Percentiles rank a stretch among this genome's conserved stretches.
Evolutionary conservation across 2,113 vertebrate genomes (phyloP).

Genomic region (Ammodytes dubius): DNA sequence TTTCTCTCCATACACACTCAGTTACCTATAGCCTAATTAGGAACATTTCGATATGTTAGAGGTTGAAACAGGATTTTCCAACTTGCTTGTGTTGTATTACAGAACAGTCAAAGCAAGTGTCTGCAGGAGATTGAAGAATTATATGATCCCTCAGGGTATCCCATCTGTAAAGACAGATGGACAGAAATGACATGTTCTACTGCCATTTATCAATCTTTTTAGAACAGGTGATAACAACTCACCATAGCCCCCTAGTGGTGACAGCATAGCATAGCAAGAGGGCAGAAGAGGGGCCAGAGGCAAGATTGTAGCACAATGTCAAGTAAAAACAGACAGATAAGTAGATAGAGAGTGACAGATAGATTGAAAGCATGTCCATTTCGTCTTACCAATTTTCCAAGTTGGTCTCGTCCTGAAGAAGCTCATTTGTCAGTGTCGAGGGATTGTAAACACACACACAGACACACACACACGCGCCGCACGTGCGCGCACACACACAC

Average conservation of each 20-base stretch:
- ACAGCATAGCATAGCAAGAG: neutral
- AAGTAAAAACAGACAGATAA: neutral
- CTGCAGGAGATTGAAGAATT: slow-evolving; percentile 28
- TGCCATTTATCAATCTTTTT: slow-evolving; percentile 13
- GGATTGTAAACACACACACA: slow-evolving; percentile 36
- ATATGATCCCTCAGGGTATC: slow-evolving; percentile 20
- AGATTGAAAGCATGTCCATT: neutral
- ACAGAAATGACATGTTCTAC: slow-evolving; percentile 14
- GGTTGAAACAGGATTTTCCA: neutral
- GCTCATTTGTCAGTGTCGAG: slow-evolving; percentile 15
- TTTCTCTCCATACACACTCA: neutral
- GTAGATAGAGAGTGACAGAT: neutral
- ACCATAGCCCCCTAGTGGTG: slow-evolving; percentile 29
- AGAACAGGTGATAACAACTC: slow-evolving; percentile 7
- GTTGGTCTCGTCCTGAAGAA: neutral
- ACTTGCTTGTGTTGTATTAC: neutral
- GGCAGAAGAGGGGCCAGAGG: neutral
- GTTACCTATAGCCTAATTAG: neutral
- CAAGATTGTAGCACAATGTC: neutral
- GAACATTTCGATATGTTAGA: neutral
- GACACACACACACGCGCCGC: neutral
- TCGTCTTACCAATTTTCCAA: neutral
- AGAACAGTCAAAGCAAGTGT: slow-evolving; percentile 18
- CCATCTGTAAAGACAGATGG: neutral
- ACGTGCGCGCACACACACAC: neutral